These are phyloP conservation scores for Ambastaia sidthimunki DNA, from an alignment of 2,797 vertebrate genomes.

Conservation along the genomic window DNA sequence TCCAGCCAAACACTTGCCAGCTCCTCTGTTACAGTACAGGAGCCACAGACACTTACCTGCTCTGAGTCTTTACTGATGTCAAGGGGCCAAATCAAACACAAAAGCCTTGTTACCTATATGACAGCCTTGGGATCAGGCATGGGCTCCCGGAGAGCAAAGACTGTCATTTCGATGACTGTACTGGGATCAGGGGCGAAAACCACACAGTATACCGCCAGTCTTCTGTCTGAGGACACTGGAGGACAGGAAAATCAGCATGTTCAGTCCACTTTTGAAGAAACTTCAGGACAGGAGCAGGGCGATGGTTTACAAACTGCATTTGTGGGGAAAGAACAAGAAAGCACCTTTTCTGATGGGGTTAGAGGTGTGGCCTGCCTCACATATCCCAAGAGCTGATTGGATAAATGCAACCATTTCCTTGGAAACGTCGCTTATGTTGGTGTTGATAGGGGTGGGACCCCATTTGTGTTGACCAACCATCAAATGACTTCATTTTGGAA, in stretches of 20 bases:
- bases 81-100: constrained; percentile 68
- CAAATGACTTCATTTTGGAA: constrained; percentile 62
- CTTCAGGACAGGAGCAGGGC: constrained; percentile 69
- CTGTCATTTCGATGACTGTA: constrained; percentile 57
- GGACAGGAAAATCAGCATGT: constrained; percentile 59
- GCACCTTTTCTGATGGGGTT: constrained; percentile 69
- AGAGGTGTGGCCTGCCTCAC: constrained; percentile 64
- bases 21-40: constrained; percentile 21
- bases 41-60: constrained; percentile 44
- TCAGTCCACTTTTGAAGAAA: constrained; percentile 50
- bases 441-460: constrained; percentile 41
- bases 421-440: constrained; percentile 65
- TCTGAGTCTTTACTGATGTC: constrained; percentile 54
- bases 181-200: constrained; percentile 57
- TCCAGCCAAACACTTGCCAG: constrained; percentile 49
- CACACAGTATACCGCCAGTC: constrained; percentile 57
- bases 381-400: constrained; percentile 77
- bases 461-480: constrained; percentile 70
- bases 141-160: constrained; percentile 63
- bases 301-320: constrained; percentile 66
- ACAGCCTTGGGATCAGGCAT: constrained; percentile 65
- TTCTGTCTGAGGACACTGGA: constrained; percentile 58
- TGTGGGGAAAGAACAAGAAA: constrained; percentile 62
- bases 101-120: constrained; percentile 67
- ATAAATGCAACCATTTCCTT: constrained; percentile 70